phyloP scores from a whole-genome alignment of 2,888 invertebrate species.

The Ochropacha duplaris region DNA sequence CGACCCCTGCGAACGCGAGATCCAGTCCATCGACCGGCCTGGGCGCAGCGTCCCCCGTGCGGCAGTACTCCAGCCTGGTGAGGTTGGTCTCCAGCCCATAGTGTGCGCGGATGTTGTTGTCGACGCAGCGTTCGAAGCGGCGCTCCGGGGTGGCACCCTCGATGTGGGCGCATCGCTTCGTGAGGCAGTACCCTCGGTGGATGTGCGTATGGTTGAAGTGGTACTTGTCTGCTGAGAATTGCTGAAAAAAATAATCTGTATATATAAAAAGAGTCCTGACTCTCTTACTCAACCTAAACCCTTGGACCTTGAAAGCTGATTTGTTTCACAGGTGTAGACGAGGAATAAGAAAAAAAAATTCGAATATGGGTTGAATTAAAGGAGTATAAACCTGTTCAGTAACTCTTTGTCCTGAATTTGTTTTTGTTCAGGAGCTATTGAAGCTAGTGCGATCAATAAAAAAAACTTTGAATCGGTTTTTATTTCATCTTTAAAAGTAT shows the following conservation, averaged over 20 bases:
- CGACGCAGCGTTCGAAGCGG: constrained; percentile 48
- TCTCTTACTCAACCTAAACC: no score
- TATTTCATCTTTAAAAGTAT: no score
- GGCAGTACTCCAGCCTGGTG: constrained; percentile 42
- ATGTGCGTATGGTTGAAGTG: constrained; percentile 56
- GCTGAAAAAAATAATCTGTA: constrained; percentile 30
- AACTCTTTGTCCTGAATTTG: no score
- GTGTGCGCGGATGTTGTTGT: constrained; percentile 23
- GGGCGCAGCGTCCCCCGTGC: background rate
- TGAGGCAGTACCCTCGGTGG: constrained; percentile 56
- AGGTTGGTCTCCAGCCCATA: constrained; percentile 41
- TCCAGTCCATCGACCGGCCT: constrained; percentile 26
- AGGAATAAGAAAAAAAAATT: no score
- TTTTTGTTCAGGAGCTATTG: no score
- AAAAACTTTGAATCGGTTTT: no score
- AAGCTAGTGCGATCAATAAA: no score
- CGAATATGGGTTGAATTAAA: no score
- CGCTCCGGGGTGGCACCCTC: constrained; percentile 9
- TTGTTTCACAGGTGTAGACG: no score
- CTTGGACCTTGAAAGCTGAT: no score
- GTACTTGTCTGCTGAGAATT: constrained; percentile 40
- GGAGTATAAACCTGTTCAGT: no score
- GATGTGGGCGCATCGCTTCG: constrained; percentile 37
- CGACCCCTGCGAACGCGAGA: constrained; percentile 27
- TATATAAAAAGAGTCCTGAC: no score